These are phyloP conservation scores for Prosapia bicincta DNA, from an alignment of 2,888 invertebrate species.

Conservation along the genomic window DNA sequence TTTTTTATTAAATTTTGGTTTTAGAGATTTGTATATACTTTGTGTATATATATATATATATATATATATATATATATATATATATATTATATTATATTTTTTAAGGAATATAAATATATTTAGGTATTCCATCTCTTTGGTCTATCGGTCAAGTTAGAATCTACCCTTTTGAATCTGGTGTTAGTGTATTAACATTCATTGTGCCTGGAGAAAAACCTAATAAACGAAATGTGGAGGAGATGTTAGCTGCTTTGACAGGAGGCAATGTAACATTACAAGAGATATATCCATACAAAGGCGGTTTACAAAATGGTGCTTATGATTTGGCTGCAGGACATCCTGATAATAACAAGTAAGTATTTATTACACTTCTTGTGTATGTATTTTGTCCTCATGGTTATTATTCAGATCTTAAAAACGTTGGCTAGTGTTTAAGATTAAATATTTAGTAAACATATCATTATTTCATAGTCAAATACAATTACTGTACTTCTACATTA, in stretches of 20 bases:
- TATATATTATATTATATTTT: too few relatives aligned
- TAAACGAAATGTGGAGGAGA: conserved; percentile 67
- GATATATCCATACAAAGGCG: conserved; percentile 60
- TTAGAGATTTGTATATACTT: too few relatives aligned
- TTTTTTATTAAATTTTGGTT: too few relatives aligned
- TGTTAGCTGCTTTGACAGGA: conserved; percentile 70
- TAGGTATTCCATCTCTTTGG: conserved; percentile 69
- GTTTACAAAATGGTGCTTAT: conserved; percentile 13
- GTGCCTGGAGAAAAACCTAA: conserved; percentile 75
- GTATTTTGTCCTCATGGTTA: not conserved
- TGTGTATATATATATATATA: too few relatives aligned
- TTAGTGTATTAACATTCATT: conserved; percentile 75
- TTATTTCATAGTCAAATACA: too few relatives aligned
- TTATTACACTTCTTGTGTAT: not conserved
- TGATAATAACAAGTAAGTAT: conserved; percentile 30
- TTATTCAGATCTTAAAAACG: too few relatives aligned
- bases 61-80: too few relatives aligned
- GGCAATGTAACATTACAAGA: conserved; percentile 73
- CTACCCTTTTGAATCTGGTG: conserved; percentile 72
- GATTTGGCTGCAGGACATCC: conserved; percentile 28
- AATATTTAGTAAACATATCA: too few relatives aligned
- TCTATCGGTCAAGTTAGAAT: conserved; percentile 71
- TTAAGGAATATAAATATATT: too few relatives aligned
- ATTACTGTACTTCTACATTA: too few relatives aligned
- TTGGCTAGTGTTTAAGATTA: too few relatives aligned